Percentiles rank a stretch among this genome's conserved stretches.
These are phyloP conservation scores for Enteromius viviparus DNA, from an alignment of 2,797 vertebrate genomes.

Conservation along the genomic window DNA sequence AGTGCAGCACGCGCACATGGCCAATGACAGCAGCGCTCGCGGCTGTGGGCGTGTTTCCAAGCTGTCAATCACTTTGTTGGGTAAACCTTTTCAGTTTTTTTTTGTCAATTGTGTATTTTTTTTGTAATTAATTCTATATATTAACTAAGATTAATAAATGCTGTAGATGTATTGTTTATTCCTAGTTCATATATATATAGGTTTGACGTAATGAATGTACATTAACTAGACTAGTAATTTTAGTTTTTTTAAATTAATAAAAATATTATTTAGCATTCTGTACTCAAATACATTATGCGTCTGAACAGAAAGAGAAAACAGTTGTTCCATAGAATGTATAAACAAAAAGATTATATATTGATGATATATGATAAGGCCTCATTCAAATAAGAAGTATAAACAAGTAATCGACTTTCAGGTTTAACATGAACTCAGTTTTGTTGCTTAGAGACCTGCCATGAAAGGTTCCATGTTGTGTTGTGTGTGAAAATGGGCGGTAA, in stretches of 20 bases:
- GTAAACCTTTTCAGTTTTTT: neutral
- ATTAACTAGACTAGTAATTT: too few relatives aligned
- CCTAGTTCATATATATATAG: too few relatives aligned
- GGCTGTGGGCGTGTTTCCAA: neutral
- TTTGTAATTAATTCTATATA: neutral
- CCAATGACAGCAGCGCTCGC: neutral
- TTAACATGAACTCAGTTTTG: conserved; percentile 26
- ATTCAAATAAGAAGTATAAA: conserved; percentile 6
- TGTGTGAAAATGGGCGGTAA: conserved; percentile 40
- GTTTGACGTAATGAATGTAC: too few relatives aligned
- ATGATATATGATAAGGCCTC: neutral
- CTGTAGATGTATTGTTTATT: too few relatives aligned
- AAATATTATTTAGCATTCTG: too few relatives aligned
- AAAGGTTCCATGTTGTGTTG: conserved; percentile 23
- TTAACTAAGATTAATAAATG: too few relatives aligned
- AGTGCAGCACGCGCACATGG: neutral
- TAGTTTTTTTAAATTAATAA: too few relatives aligned
- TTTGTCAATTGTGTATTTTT: neutral
- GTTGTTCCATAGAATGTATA: neutral
- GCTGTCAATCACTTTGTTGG: neutral
- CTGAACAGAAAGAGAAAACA: neutral
- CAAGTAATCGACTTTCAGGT: conserved; percentile 3
- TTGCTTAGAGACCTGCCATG: conserved; percentile 36
- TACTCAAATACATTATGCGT: neutral
- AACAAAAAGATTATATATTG: conserved; percentile 14